Percentiles rank a stretch among this genome's conserved stretches.
Conservation (phyloP, 64 coral and sea anemone genomes). For the Montipora cactus region DNA sequence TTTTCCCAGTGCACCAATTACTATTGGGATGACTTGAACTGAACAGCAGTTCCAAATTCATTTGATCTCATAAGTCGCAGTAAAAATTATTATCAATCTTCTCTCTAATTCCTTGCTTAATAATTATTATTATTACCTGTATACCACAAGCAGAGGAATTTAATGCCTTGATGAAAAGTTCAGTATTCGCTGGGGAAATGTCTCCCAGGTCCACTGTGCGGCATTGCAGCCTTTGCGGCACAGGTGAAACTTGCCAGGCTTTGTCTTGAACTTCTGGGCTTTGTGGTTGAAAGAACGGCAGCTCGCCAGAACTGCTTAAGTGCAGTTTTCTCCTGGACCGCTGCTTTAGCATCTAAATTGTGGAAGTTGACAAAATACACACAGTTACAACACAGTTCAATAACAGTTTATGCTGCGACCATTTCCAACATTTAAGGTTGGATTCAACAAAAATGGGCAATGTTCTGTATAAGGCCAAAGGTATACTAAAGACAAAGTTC, state of each 20-base stretch:
- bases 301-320: background rate
- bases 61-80: too few relatives aligned
- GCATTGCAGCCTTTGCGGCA: constrained; percentile 34
- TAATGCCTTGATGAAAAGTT: constrained; percentile 49
- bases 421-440: too few relatives aligned
- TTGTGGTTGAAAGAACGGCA: constrained; percentile 36
- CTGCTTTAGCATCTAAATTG: constrained; percentile 26
- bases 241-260: constrained; percentile 34
- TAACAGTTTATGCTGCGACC: too few relatives aligned
- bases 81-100: too few relatives aligned
- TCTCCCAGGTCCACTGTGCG: constrained; percentile 66
- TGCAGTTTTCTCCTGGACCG: constrained; percentile 38
- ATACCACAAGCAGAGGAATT: constrained; percentile 78
- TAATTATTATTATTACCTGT: constrained; percentile 35
- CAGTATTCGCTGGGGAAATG: constrained; percentile 70
- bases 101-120: too few relatives aligned
- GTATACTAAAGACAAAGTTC: too few relatives aligned
- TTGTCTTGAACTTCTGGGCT: constrained; percentile 9
- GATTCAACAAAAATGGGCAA: too few relatives aligned
- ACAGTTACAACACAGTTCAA: too few relatives aligned
- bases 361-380: background rate
- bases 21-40: too few relatives aligned
- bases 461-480: too few relatives aligned
- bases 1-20: too few relatives aligned
- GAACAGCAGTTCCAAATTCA: too few relatives aligned